A percentile compares a stretch with the other conserved stretches of the same genome.
phyloP scores from a whole-genome alignment of 2,888 invertebrate species.

The Euproctis similis region DNA sequence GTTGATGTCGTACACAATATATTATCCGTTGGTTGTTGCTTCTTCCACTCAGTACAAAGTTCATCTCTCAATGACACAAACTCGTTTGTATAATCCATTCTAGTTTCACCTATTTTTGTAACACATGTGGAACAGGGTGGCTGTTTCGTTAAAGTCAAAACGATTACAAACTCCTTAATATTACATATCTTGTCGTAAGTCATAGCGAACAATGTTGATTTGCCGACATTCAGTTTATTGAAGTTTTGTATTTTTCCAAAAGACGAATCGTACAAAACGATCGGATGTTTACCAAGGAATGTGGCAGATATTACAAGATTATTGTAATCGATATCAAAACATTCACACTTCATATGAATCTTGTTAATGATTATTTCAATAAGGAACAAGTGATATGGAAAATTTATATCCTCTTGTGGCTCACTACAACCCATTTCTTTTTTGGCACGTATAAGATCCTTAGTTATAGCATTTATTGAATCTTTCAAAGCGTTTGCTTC shows the following conservation, averaged over 20 bases:
- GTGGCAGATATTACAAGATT: conserved; percentile 58
- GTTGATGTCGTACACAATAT: conserved; percentile 61
- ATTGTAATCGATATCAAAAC: conserved; percentile 59
- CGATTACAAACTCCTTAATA: conserved; percentile 51
- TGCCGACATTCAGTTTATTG: conserved; percentile 54
- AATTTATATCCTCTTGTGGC: conserved; percentile 42
- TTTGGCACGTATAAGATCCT: conserved; percentile 52
- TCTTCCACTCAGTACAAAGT: conserved; percentile 54
- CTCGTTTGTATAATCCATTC: conserved; percentile 54
- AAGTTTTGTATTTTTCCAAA: conserved; percentile 56
- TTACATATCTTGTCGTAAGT: conserved; percentile 65
- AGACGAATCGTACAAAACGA: conserved; percentile 54
- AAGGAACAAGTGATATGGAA: conserved; percentile 63
- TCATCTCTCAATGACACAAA: conserved; percentile 50
- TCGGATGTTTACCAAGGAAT: conserved; percentile 59
- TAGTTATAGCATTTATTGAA: conserved; percentile 52
- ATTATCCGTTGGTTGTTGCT: conserved; percentile 55
- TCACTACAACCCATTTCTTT: conserved; percentile 27
- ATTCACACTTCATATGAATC: conserved; percentile 69
- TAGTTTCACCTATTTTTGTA: conserved; percentile 56
- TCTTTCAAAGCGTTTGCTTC: conserved; percentile 59
- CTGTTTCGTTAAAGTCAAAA: conserved; percentile 52
- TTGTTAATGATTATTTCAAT: conserved; percentile 64
- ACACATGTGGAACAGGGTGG: conserved; percentile 60
- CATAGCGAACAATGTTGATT: conserved; percentile 65